Evolutionary conservation across 2,888 invertebrate genomes (phyloP).

Genomic region (Agelastica alni): DNA sequence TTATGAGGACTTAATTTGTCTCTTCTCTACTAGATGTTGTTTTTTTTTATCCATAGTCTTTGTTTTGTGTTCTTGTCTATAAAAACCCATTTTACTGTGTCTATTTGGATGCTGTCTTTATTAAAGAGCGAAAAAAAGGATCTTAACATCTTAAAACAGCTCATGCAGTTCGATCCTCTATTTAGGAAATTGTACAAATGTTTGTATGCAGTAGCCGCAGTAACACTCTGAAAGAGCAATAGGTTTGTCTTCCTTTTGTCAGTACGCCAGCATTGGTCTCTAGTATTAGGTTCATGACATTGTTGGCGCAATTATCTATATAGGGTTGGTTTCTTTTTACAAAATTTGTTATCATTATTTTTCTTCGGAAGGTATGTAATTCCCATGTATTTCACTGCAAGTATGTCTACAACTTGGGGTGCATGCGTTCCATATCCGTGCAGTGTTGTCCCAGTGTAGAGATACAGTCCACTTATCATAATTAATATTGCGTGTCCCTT

Average conservation of each 20-base stretch:
- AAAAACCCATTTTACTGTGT: neutral
- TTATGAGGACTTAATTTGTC: neutral
- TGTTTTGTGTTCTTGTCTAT: neutral
- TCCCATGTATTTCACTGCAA: conserved; percentile 34
- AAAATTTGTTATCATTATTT: conserved; percentile 31
- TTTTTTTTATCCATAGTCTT: neutral
- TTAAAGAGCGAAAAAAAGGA: neutral
- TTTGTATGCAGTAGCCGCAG: conserved; percentile 34
- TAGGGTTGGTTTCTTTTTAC: conserved; percentile 13
- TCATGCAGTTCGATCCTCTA: neutral
- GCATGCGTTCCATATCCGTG: conserved; percentile 41
- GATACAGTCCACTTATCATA: neutral
- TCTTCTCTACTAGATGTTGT: neutral
- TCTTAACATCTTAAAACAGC: neutral
- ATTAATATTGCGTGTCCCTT: too few relatives aligned
- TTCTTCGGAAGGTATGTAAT: conserved; percentile 33
- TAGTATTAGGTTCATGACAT: neutral
- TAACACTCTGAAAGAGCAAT: conserved; percentile 33
- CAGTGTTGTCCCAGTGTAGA: conserved; percentile 40
- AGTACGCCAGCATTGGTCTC: conserved; percentile 12
- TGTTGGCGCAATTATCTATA: neutral
- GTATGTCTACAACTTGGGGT: conserved; percentile 41
- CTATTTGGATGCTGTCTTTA: neutral
- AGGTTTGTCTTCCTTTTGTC: conserved; percentile 38
- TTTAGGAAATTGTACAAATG: conserved; percentile 36